phyloP scores from a whole-genome alignment of 2,113 vertebrate species.

The Oryzias javanicus region DNA sequence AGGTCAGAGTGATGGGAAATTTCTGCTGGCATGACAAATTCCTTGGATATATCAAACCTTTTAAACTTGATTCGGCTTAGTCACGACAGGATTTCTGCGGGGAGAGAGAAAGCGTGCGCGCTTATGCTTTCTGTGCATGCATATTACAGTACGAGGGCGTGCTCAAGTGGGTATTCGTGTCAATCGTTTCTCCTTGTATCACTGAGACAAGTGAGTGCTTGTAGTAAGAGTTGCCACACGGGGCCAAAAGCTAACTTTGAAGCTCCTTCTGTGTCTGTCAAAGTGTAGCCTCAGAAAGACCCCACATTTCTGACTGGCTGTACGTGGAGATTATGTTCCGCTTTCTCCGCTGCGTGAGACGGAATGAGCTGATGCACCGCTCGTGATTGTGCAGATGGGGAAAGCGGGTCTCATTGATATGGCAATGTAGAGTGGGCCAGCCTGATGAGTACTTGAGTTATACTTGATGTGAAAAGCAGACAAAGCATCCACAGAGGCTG shows the following conservation, averaged over 20 bases:
- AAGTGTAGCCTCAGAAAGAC: constrained; percentile 45
- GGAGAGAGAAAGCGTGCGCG: constrained; percentile 2
- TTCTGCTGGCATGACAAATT: constrained; percentile 29
- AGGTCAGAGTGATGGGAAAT: constrained; percentile 53
- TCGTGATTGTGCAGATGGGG: constrained; percentile 18
- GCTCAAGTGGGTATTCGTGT: constrained; percentile 10
- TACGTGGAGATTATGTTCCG: constrained; percentile 28
- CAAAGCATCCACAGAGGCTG: constrained; percentile 18
- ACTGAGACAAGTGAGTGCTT: constrained; percentile 13
- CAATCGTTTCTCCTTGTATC: constrained; percentile 2
- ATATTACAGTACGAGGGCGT: constrained; percentile 4
- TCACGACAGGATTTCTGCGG: constrained; percentile 7
- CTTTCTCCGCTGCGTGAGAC: constrained; percentile 30
- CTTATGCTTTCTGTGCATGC: not conserved
- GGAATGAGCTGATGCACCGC: constrained; percentile 21
- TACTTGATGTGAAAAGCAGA: constrained; percentile 29
- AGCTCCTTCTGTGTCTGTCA: constrained; percentile 46
- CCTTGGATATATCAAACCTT: constrained; percentile 37
- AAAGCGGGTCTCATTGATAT: constrained; percentile 42
- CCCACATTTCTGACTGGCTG: constrained; percentile 19
- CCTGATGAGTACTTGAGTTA: constrained; percentile 42
- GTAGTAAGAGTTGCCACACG: constrained; percentile 20
- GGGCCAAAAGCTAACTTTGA: constrained; percentile 44
- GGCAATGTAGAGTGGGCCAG: constrained; percentile 31
- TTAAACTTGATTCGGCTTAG: constrained; percentile 14